A percentile compares a stretch with the other conserved stretches of the same genome.
Evolutionary conservation across 2,888 invertebrate genomes (phyloP).

Genomic region (Scrobipalpa atriplicella): DNA sequence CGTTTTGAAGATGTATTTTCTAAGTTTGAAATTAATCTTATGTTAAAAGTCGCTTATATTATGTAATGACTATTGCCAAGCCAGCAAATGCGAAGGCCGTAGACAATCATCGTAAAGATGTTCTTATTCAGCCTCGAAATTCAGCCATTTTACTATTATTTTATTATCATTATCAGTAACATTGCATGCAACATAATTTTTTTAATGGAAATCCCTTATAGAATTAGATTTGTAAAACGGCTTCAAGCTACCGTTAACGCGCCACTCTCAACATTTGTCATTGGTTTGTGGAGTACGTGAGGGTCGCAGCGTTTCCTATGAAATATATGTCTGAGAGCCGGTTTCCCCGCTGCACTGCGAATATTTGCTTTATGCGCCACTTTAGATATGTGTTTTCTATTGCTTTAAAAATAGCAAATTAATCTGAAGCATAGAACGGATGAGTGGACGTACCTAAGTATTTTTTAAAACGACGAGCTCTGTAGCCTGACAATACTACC

Average conservation of each 20-base stretch:
- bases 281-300: constrained; percentile 5
- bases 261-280: constrained; percentile 7
- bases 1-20: no score
- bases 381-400: not conserved
- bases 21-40: no score
- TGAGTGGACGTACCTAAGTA: not conserved
- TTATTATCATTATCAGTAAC: no score
- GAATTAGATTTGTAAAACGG: not conserved
- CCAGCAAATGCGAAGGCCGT: no score
- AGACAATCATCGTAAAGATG: no score
- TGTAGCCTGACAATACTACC: not conserved
- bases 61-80: no score
- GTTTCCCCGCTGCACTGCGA: constrained; percentile 4
- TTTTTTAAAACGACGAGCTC: no score
- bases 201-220: no score
- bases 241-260: not conserved
- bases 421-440: not conserved
- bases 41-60: no score
- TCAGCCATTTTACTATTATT: no score
- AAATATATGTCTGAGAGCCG: constrained; percentile 1
- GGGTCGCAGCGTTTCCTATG: not conserved
- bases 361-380: not conserved
- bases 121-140: no score
- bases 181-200: no score
- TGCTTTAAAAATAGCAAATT: not conserved